Evolutionary conservation across 2,888 invertebrate genomes (phyloP).

Genomic region (Eurytoma adleriae): DNA sequence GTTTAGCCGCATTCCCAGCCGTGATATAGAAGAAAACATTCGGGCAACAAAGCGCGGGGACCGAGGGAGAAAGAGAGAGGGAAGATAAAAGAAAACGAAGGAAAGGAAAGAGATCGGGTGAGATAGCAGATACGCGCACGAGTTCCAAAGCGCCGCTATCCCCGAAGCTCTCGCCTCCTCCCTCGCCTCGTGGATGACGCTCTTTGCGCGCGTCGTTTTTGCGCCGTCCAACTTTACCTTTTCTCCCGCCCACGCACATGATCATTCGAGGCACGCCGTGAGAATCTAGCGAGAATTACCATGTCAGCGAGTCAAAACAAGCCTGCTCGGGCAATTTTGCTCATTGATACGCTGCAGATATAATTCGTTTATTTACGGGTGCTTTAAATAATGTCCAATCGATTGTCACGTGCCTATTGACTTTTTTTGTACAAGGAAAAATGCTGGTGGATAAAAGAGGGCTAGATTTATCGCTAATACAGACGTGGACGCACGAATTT

Average conservation of each 20-base stretch:
- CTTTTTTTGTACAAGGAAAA: no score
- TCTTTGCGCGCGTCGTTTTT: slow-evolving; percentile 48
- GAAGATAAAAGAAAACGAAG: slow-evolving; percentile 21
- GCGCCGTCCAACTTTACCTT: slow-evolving; percentile 45
- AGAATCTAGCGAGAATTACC: slow-evolving; percentile 38
- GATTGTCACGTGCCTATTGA: no score
- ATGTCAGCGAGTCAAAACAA: no score
- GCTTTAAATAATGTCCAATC: no score
- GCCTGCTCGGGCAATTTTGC: no score
- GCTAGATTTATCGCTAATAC: neutral
- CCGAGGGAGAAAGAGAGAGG: slow-evolving; percentile 11
- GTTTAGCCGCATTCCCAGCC: slow-evolving; percentile 48
- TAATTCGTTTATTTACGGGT: no score
- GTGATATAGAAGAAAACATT: slow-evolving; percentile 49
- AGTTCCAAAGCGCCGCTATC: slow-evolving; percentile 57
- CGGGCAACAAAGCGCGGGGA: slow-evolving; percentile 47
- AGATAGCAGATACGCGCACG: slow-evolving; percentile 53
- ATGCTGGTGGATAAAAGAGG: no score
- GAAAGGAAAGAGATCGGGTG: slow-evolving; percentile 16
- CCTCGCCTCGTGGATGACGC: slow-evolving; percentile 50
- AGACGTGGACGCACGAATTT: neutral
- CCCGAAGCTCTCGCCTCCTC: slow-evolving; percentile 20
- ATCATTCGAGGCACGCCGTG: slow-evolving; percentile 26
- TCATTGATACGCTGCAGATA: no score
- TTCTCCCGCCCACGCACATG: slow-evolving; percentile 35